Percentiles rank a stretch among this genome's conserved stretches.
Evolutionary conservation across 2,113 vertebrate genomes (phyloP).

Genomic region (Corythoichthys intestinalis): DNA sequence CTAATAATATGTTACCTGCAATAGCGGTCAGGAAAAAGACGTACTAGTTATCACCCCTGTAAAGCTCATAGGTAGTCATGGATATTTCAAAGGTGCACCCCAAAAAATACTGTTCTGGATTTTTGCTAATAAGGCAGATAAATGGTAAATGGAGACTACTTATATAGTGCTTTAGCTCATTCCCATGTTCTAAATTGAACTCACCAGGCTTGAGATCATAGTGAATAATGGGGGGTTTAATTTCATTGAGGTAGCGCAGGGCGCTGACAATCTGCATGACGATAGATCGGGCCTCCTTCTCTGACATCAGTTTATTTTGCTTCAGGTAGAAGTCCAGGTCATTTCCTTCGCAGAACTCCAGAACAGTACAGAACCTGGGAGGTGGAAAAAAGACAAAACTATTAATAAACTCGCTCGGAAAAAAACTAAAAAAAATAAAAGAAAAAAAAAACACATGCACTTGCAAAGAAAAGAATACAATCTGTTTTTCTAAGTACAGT

Average conservation of each 20-base stretch:
- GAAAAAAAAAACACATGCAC: no score
- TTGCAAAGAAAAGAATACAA: no score
- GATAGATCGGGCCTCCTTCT: conserved; percentile 98
- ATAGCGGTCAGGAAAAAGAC: not conserved
- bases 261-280: conserved; percentile 99
- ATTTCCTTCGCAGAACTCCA: conserved; percentile 99
- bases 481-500: no score
- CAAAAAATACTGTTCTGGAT: not conserved
- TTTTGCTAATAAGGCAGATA: no score
- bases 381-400: not conserved
- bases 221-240: conserved; percentile 99
- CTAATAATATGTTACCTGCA: conserved; percentile 94
- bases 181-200: not conserved
- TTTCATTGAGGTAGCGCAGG: conserved; percentile 98
- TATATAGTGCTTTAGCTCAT: not conserved
- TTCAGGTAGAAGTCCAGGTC: conserved; percentile 99
- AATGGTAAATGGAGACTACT: no score
- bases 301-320: conserved; percentile 98
- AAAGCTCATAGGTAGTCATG: no score
- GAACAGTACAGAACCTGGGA: conserved; percentile 93
- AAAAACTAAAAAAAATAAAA: no score
- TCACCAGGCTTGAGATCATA: conserved; percentile 98
- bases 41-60: not conserved
- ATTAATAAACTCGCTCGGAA: no score
- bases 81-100: no score